Percentiles rank a stretch among this genome's conserved stretches.
These are phyloP conservation scores for Babylonia areolata DNA, from an alignment of 1,140 invertebrate genomes.

Conservation along the genomic window DNA sequence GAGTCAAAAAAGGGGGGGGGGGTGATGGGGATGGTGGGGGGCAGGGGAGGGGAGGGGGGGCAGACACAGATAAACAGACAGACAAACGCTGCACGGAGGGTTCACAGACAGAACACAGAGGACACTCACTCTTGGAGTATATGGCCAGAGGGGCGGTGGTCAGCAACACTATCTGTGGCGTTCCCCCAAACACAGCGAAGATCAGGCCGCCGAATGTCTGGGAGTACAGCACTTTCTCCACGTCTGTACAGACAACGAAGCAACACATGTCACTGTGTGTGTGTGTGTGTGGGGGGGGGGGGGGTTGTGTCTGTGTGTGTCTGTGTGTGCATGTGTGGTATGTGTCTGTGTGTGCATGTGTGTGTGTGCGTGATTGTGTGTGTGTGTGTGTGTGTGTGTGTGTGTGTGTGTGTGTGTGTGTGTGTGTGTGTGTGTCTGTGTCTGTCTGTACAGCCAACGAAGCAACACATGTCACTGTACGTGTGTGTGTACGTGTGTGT, in stretches of 20 bases:
- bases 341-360: too few species aligned
- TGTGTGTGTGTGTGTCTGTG: too few species aligned
- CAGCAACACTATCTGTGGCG: slow-evolving; percentile 82
- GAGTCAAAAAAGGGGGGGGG: too few species aligned
- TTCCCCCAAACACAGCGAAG: slow-evolving; percentile 82
- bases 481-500: too few species aligned
- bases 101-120: not conserved
- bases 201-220: slow-evolving; percentile 82
- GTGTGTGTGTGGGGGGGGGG: not conserved
- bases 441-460: too few species aligned
- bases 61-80: not conserved
- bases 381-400: too few species aligned
- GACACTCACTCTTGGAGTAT: slow-evolving; percentile 81
- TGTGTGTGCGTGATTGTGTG: too few species aligned
- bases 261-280: not conserved
- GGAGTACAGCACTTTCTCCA: slow-evolving; percentile 72
- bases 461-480: too few species aligned
- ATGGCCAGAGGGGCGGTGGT: slow-evolving; percentile 83
- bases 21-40: not conserved
- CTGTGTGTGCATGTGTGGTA: too few species aligned
- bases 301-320: not conserved
- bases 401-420: too few species aligned
- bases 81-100: not conserved
- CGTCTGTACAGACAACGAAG: slow-evolving; percentile 54
- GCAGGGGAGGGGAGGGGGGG: not conserved